Percentiles rank a stretch among this genome's conserved stretches.
These are phyloP conservation scores for Sesia bembeciformis DNA, from an alignment of 2,888 invertebrate genomes.

Conservation along the genomic window DNA sequence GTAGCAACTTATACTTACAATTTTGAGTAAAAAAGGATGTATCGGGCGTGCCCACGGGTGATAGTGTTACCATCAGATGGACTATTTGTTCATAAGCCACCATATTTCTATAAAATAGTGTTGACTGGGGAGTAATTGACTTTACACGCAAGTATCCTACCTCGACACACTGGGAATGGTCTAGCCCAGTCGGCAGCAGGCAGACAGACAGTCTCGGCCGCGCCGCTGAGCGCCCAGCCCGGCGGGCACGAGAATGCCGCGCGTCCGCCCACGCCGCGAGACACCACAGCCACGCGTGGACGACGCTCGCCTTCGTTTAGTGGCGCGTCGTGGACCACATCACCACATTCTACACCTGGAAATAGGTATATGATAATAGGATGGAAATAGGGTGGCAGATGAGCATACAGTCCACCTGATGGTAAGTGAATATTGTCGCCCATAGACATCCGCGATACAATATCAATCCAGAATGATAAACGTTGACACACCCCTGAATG, in stretches of 20 bases:
- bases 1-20: not conserved
- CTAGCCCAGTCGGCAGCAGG: slow-evolving; percentile 86
- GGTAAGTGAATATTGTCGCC: no score
- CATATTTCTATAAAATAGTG: no score
- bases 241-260: slow-evolving; percentile 86
- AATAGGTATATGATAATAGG: no score
- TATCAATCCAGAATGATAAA: no score
- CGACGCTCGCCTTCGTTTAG: slow-evolving; percentile 72
- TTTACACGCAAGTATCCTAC: slow-evolving; percentile 39
- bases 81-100: no score
- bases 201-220: slow-evolving; percentile 83
- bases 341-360: slow-evolving; percentile 85
- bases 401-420: no score
- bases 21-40: not conserved
- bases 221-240: slow-evolving; percentile 84
- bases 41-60: no score
- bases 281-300: slow-evolving; percentile 82
- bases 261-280: slow-evolving; percentile 85
- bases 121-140: no score
- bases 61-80: no score
- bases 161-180: slow-evolving; percentile 84
- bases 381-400: no score
- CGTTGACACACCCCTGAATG: no score
- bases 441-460: no score
- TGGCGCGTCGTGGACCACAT: slow-evolving; percentile 70